Base-by-base conservation (phyloP, 2,888 invertebrate genomes). In the Chorisops tibialis region DNA sequence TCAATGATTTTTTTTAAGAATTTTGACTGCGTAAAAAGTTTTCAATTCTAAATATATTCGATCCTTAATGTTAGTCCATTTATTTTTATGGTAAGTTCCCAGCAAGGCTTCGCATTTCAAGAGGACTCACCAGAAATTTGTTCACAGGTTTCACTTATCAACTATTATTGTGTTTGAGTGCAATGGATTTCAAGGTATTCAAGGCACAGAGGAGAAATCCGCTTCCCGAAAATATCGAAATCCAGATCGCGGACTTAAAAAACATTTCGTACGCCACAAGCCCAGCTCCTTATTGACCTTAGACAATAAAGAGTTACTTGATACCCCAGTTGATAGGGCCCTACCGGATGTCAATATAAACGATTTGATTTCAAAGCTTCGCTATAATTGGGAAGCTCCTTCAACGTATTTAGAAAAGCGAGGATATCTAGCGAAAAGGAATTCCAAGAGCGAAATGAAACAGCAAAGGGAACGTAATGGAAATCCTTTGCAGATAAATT, bases 321-420 rank as follows among this genome's bases (percentile, higher is more conserved):
- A n/a, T n/a, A n/a, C n/a, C n/a, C 11, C 16, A 6, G 16, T 11
- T 3, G 50, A 50, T 3, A 30, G 14, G n/a, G 9, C 3, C 3
- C 30, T 35, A 14, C 16, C 50, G 5, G 6, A 14, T 2, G 16
- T 11, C 37, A 37, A 50, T 16, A 30, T 50, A n/a, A 50, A 43
- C n/a, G 48, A 59, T 37, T 24, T 61, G 18, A 12, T 61, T 14
- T 43, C 50, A 5, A 41, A 35, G n/a, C 41, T 59, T 19, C 19
- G 49, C 2, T 38, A 59, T 11, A 61, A 45, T 35, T 61, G 61
- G 61, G 21, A 51, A 21, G 18, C 51, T 4, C 61, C 61, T 7
- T 30, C 51, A 6, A 37, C 35, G 3, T 61, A 61, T 21, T 19
- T 61, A 4, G 21, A 61, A 49, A 52, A 61, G 21, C 22, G 61